These are phyloP conservation scores for Saccopteryx bilineata DNA, from an alignment of 2,113 vertebrate species.

Conservation along the genomic window DNA sequence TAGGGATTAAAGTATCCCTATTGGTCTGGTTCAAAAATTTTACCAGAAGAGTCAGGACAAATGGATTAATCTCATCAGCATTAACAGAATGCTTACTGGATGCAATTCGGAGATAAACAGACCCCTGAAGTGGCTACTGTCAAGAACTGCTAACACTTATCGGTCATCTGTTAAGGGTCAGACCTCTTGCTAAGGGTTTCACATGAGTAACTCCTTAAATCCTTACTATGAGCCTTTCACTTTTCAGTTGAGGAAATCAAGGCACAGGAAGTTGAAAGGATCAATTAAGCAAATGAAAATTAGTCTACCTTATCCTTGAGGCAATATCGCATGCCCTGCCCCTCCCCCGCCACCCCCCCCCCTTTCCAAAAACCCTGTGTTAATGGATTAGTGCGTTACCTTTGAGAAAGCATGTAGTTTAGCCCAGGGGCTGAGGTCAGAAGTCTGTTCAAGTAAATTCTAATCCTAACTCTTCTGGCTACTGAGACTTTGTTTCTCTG, in stretches of 20 bases:
- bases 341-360: not conserved
- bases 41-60: not conserved
- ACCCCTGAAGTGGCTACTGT: no score
- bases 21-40: not conserved
- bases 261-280: not conserved
- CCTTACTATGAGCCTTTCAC: not conserved
- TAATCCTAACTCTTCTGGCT: not conserved
- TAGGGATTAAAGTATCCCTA: no score
- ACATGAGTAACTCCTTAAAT: not conserved
- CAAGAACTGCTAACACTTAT: not conserved
- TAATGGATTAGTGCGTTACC: not conserved
- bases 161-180: not conserved
- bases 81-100: not conserved
- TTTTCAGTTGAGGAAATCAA: conserved; percentile 1
- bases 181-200: not conserved
- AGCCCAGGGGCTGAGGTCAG: not conserved
- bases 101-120: not conserved
- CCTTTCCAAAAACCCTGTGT: no score
- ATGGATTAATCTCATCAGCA: not conserved
- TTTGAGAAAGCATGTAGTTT: not conserved
- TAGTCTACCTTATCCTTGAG: not conserved
- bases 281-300: not conserved
- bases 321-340: not conserved
- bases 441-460: not conserved
- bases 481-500: not conserved